Base-by-base conservation (phyloP, 1,140 invertebrate genomes). In the Drosophila eugracilis region DNA sequence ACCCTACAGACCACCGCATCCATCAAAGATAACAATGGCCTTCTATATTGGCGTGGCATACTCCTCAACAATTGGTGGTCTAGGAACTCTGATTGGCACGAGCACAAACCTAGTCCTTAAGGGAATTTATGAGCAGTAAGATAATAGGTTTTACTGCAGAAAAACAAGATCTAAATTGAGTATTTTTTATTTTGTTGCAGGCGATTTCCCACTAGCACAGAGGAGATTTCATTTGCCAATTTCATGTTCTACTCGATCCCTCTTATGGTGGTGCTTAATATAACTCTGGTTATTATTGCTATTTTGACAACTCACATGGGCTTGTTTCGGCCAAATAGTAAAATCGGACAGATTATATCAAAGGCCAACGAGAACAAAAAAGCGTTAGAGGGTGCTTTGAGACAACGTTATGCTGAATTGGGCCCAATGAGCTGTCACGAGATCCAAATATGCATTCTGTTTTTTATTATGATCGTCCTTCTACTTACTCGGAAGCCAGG, bases 61-160 rank as follows among this genome's bases (percentile, higher is more conserved):
- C 85, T 94, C 96, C 0, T 93, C 97, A 0, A 94, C 93, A 0
- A 92, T 97, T 22, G 97, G 97, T 1, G 97, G 97, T 0, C 95
- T 95, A 39, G 96, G 96, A 0, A 97, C 96, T 0, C 90, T 98
- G 0, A 97, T 97, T 1, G 97, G 97, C 3, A 97, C 97, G 0
- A 95, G 95, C 1, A 97, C 97, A 9, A 98, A 98, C 92, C 93
- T 98, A 2, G 95, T 97, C 0, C 94, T 97, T 58, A 96, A 96
- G 81, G 96, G 95, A 2, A 94, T 95, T 44, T 94, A 94, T 57
- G 94, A 96, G 67, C 91, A 89, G 94, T 96, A 92, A 58, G 59
- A 10, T 7, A 21, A 10, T 15, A 1, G 3, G 12, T 9, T 2
- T 9, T 17, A 12, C 30, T 3, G 9, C 4, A 5, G 3, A 3